A percentile compares a stretch with the other conserved stretches of the same genome.
Conservation (phyloP, 2,113 vertebrate genomes). For the Heterotilapia buettikoferi region DNA sequence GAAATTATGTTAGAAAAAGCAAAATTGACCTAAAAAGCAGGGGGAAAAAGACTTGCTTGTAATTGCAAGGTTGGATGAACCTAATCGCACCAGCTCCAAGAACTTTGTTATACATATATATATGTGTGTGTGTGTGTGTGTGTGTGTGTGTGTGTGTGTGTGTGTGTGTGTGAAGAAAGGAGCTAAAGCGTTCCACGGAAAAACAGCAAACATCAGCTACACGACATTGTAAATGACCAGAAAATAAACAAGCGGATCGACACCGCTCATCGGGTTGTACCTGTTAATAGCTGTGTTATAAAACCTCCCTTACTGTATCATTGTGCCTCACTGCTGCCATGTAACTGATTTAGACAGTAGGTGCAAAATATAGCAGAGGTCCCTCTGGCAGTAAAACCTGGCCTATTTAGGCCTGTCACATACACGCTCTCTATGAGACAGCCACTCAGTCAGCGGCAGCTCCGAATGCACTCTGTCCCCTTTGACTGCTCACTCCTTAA, state of each 20-base stretch:
- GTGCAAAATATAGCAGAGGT: constrained; percentile 39
- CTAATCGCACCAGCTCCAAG: background rate
- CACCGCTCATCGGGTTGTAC: background rate
- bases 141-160: background rate
- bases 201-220: background rate
- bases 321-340: constrained; percentile 16
- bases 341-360: constrained; percentile 16
- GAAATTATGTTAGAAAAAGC: background rate
- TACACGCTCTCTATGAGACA: constrained; percentile 18
- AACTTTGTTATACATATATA: background rate
- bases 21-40: background rate
- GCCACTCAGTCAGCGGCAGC: constrained; percentile 10
- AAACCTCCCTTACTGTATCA: background rate
- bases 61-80: background rate
- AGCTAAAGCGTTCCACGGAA: background rate
- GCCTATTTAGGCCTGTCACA: constrained; percentile 48
- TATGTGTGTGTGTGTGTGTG: rapidly evolving
- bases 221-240: background rate
- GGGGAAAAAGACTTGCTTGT: rapidly evolving
- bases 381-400: constrained; percentile 23
- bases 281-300: background rate
- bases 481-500: constrained; percentile 33
- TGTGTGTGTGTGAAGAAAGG: background rate
- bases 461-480: constrained; percentile 40
- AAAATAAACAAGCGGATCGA: background rate